Evolutionary conservation across 2,797 vertebrate genomes (phyloP).

Genomic region (Pogoniulus pusillus): DNA sequence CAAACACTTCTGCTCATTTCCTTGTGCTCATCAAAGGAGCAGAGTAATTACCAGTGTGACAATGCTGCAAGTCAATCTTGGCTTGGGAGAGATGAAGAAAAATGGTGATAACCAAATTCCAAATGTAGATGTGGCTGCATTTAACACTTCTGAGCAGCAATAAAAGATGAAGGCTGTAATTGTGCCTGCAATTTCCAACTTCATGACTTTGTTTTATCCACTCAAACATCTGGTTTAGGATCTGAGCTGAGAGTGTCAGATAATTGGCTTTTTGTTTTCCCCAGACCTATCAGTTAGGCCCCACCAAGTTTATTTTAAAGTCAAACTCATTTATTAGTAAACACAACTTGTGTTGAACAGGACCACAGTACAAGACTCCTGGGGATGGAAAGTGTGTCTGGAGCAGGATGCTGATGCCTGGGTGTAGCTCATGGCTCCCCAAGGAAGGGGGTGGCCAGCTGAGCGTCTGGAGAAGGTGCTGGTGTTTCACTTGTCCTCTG

Average conservation of each 20-base stretch:
- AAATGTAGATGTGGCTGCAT: neutral
- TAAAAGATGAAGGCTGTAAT: slow-evolving; percentile 69
- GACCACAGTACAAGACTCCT: neutral
- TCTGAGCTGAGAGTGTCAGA: slow-evolving; percentile 25
- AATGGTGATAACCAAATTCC: slow-evolving; percentile 32
- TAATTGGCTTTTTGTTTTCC: slow-evolving; percentile 51
- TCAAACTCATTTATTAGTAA: slow-evolving; percentile 56
- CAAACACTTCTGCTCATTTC: neutral
- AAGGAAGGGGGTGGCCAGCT: neutral
- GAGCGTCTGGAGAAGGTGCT: too few species aligned
- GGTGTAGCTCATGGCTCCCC: too few species aligned
- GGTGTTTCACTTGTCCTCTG: too few species aligned
- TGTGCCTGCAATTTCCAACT: slow-evolving; percentile 47
- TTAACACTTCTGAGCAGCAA: slow-evolving; percentile 57
- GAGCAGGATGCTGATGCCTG: too few species aligned
- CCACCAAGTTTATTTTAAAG: slow-evolving; percentile 68
- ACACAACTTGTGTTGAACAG: neutral
- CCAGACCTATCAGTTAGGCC: slow-evolving; percentile 48
- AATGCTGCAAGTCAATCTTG: neutral
- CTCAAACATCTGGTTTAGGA: slow-evolving; percentile 71
- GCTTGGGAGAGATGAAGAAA: slow-evolving; percentile 1
- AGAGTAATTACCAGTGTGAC: slow-evolving; percentile 34
- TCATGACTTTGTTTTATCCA: slow-evolving; percentile 38
- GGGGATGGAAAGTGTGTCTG: neutral
- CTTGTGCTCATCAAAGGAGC: neutral